A percentile compares a stretch with the other conserved stretches of the same genome.
phyloP scores from a whole-genome alignment of 2,113 vertebrate species.

The Macroglossus sobrinus region DNA sequence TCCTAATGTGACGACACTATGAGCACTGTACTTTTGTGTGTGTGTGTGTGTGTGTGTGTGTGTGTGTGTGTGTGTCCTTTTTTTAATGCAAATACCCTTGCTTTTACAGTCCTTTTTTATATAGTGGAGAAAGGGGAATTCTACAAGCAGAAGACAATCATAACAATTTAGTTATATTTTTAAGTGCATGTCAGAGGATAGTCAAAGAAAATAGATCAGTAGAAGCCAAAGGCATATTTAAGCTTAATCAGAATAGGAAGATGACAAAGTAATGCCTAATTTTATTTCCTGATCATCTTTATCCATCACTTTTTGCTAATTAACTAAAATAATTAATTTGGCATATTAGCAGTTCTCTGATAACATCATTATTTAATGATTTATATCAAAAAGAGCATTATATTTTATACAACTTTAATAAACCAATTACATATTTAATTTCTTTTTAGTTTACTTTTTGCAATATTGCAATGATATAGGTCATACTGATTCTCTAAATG shows the following conservation, averaged over 20 bases:
- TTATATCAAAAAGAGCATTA: neutral
- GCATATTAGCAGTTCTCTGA: neutral
- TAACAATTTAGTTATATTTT: neutral
- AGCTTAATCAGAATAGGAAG: neutral
- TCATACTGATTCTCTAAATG: neutral
- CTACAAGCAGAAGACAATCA: neutral
- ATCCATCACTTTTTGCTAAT: neutral
- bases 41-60: neutral
- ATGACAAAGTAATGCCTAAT: neutral
- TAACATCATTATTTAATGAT: neutral
- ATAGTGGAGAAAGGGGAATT: neutral
- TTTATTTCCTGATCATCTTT: neutral
- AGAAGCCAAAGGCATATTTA: neutral
- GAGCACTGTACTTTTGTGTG: neutral
- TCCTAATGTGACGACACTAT: too few species aligned
- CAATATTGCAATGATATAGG: neutral
- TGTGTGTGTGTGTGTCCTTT: neutral
- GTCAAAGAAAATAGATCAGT: neutral
- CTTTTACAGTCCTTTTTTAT: neutral
- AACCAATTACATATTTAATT: neutral
- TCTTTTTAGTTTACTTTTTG: neutral
- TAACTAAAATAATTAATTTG: neutral
- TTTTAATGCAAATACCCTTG: neutral
- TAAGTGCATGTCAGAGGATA: neutral
- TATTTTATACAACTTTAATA: neutral